These are phyloP conservation scores for Microtus pennsylvanicus DNA, from an alignment of 2,113 vertebrate genomes.

Conservation along the genomic window DNA sequence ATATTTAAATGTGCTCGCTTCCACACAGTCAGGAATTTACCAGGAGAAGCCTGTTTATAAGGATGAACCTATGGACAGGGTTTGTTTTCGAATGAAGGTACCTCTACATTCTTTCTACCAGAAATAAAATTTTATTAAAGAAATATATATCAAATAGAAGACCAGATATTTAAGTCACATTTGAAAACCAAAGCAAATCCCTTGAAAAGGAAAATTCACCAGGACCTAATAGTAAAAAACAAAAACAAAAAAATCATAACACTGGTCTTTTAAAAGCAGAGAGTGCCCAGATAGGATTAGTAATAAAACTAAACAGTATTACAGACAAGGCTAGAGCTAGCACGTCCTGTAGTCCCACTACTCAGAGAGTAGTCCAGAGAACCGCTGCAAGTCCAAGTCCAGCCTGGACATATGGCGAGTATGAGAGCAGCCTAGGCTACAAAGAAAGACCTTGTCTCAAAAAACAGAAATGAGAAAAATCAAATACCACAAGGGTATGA, in stretches of 20 bases:
- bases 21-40: background rate
- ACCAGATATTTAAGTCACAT: constrained; percentile 17
- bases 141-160: background rate
- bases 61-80: background rate
- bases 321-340: background rate
- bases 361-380: background rate
- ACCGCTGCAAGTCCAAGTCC: background rate
- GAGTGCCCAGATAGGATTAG: background rate
- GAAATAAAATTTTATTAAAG: constrained; percentile 38
- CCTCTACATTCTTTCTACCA: constrained; percentile 12
- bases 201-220: background rate
- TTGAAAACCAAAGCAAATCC: constrained; percentile 49
- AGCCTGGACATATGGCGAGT: background rate
- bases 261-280: background rate
- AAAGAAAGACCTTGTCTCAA: background rate
- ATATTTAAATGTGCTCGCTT: background rate
- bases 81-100: background rate
- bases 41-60: constrained; percentile 29
- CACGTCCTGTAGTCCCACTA: background rate
- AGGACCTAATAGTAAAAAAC: background rate
- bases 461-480: background rate
- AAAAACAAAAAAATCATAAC: background rate
- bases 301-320: background rate
- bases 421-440: background rate
- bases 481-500: background rate